phyloP scores from a whole-genome alignment of 2,113 vertebrate species.

The Mastomys natalensis region DNA sequence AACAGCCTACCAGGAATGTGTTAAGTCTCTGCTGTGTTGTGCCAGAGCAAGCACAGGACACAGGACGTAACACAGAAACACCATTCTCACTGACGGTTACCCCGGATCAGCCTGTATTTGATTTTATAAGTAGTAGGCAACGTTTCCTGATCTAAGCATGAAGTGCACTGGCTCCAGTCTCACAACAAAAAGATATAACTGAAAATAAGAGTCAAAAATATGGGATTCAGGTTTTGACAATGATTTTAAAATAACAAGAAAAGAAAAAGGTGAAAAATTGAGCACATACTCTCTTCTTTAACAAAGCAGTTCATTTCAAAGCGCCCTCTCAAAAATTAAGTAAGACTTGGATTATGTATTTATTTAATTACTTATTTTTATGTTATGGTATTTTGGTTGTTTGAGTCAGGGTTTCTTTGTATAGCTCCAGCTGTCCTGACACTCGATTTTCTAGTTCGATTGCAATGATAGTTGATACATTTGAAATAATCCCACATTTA shows the following conservation, averaged over 20 bases:
- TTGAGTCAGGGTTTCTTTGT: too few relatives aligned
- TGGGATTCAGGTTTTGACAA: background rate
- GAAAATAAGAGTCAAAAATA: background rate
- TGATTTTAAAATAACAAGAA: background rate
- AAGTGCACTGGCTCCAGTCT: background rate
- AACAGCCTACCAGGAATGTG: too few relatives aligned
- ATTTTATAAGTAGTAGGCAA: background rate
- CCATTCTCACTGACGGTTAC: background rate
- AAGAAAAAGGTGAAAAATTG: background rate
- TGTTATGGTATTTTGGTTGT: too few relatives aligned
- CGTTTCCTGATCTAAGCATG: background rate
- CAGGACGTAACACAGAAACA: background rate
- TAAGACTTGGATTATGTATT: background rate
- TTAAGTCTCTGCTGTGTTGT: background rate
- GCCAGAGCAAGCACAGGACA: background rate
- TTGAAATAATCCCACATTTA: background rate
- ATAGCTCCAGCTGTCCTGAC: too few relatives aligned
- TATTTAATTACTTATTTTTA: background rate
- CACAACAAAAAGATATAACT: background rate
- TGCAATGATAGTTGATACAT: background rate
- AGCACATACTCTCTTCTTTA: background rate
- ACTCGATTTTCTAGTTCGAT: background rate
- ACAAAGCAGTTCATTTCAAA: background rate
- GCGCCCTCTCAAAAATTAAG: background rate
- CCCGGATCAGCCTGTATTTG: background rate